These are phyloP conservation scores for Tribolium madens DNA, from an alignment of 1,140 invertebrate species.

Conservation along the genomic window DNA sequence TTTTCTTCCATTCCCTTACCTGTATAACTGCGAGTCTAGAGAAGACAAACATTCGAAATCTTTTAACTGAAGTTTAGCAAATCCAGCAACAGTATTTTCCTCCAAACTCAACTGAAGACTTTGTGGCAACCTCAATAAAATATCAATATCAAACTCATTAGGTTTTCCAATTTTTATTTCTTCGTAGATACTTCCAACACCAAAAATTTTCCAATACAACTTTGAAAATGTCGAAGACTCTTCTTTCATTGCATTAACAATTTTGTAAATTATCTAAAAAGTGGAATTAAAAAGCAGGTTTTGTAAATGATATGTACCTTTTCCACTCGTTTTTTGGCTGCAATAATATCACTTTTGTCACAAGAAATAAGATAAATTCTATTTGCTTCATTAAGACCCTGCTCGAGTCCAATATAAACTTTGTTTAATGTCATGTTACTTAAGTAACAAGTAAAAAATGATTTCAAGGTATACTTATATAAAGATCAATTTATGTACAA, in stretches of 20 bases:
- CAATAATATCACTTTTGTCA: background rate
- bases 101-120: background rate
- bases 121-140: conserved; percentile 36
- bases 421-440: too few relatives aligned
- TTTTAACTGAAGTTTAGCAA: background rate
- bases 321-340: background rate
- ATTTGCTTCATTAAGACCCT: background rate
- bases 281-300: background rate
- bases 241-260: background rate
- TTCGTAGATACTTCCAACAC: conserved; percentile 69
- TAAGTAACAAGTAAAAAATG: too few relatives aligned
- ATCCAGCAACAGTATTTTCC: background rate
- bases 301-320: background rate
- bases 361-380: background rate
- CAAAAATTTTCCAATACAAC: conserved; percentile 62
- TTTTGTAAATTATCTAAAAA: background rate
- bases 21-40: background rate
- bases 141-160: conserved; percentile 69
- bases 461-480: too few relatives aligned
- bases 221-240: conserved; percentile 35
- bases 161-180: conserved; percentile 67
- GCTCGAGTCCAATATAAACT: background rate
- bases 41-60: background rate
- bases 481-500: too few relatives aligned
- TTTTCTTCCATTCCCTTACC: background rate